Base-by-base conservation (phyloP, 2,888 invertebrate genomes). In the Pasiphila rectangulata region DNA sequence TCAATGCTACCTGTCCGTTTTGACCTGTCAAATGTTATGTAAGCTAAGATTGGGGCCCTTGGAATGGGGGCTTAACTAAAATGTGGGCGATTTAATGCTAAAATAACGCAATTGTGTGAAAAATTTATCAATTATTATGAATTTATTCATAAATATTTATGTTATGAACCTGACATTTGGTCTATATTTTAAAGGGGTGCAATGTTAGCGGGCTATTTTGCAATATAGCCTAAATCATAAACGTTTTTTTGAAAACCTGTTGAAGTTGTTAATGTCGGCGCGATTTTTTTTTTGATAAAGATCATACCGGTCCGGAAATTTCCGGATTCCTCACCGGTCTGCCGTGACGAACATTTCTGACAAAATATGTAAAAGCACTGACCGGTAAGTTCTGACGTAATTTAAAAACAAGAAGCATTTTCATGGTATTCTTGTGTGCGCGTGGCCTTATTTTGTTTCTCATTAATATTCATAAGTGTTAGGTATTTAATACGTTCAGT, bases 21-120 rank as follows among this genome's bases (percentile, higher is more conserved):
- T 27, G 38, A 27, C 23, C 25, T 5, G 2, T 41, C 15, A 10
- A 10, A 4, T 16, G 12, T 45, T 40, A 49, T 36, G 25, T 45
- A 49, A 29, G 15, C 6, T 27, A 19, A 17, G 21, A 23, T n/a
- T 30, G 16, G 30, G 17, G 44, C 49, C 39, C 35, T 38, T 36
- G 39, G 3, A 17, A 19, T 25, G 7, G 38, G 40, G 17, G 38
- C 39, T 42, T 25, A 27, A 30, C 19, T 10, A 23, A 24, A 25
- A 32, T 24, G 23, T 24, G 5, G 40, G 41, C 19, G 30, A 46
- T 46, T 10, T 24, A 46, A 47, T 47, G 37, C 23, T 42, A 47
- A 32, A 35, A 16, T 13, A 27, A 40, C 23, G 36, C 35, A 36
- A 36, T 7, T 6, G 9, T 17, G 4, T 12, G 24, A 42, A 34